Conservation (phyloP, 2,797 vertebrate species). For the Tarsius wallacei region DNA sequence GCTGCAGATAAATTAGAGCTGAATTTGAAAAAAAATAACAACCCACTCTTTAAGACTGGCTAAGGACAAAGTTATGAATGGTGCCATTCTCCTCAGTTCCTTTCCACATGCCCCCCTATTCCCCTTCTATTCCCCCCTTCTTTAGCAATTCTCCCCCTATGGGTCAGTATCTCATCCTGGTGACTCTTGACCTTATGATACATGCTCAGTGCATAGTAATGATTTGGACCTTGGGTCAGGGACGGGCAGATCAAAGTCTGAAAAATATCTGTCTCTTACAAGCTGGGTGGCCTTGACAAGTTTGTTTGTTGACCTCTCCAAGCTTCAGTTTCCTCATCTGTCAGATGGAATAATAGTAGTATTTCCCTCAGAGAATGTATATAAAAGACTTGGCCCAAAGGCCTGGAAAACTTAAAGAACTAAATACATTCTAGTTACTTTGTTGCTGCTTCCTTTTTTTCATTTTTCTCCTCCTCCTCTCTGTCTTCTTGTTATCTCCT, state of each 20-base stretch:
- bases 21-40: not conserved
- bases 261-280: not conserved
- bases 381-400: not conserved
- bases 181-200: not conserved
- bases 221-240: not conserved
- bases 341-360: not conserved
- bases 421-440: not conserved
- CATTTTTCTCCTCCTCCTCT: not conserved
- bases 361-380: not conserved
- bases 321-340: not conserved
- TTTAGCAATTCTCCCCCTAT: not conserved
- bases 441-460: not conserved
- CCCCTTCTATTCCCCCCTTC: fast-evolving
- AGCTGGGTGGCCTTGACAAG: not conserved
- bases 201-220: not conserved
- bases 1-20: not conserved
- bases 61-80: not conserved
- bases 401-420: not conserved
- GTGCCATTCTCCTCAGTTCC: not conserved
- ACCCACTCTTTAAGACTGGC: not conserved
- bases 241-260: not conserved
- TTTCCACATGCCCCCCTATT: not conserved
- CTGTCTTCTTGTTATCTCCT: not conserved
- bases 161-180: not conserved
- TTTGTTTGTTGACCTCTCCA: not conserved